A percentile compares a stretch with the other conserved stretches of the same genome.
phyloP scores from a whole-genome alignment of 2,113 vertebrate genomes.

The Corvus cornix region DNA sequence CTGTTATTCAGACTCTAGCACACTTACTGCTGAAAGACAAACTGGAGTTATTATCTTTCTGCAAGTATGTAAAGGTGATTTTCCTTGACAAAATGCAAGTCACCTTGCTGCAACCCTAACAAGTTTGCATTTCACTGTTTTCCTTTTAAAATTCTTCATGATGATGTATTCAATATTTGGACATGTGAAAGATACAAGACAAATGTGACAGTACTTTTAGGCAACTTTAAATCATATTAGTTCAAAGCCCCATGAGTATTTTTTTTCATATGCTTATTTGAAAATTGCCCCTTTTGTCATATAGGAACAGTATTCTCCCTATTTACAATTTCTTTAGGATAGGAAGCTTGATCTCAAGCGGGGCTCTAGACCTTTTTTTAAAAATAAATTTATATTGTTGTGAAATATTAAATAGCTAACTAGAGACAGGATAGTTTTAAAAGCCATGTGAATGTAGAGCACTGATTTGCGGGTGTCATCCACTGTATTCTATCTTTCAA shows the following conservation, averaged over 20 bases:
- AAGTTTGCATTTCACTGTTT: not conserved
- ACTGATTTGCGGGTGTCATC: not conserved
- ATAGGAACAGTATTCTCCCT: not conserved
- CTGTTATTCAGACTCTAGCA: not conserved
- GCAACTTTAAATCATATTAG: not conserved
- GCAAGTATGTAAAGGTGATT: not conserved
- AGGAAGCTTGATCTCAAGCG: not conserved
- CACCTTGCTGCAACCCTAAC: not conserved
- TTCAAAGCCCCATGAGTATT: not conserved
- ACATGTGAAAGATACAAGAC: not conserved
- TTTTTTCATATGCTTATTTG: not conserved
- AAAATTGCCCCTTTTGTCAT: not conserved
- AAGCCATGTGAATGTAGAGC: not conserved
- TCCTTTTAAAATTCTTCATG: not conserved
- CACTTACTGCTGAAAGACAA: not conserved
- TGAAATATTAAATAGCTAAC: not conserved
- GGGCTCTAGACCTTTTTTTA: fast-evolving
- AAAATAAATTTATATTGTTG: not conserved
- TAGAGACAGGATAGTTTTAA: not conserved
- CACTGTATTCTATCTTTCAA: not conserved
- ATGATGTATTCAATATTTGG: not conserved
- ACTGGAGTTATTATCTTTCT: not conserved
- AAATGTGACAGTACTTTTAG: not conserved
- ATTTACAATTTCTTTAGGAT: not conserved
- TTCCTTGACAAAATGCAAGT: not conserved